Evolutionary conservation across 2,888 invertebrate genomes (phyloP).

Genomic region (Lasioglossum morio): DNA sequence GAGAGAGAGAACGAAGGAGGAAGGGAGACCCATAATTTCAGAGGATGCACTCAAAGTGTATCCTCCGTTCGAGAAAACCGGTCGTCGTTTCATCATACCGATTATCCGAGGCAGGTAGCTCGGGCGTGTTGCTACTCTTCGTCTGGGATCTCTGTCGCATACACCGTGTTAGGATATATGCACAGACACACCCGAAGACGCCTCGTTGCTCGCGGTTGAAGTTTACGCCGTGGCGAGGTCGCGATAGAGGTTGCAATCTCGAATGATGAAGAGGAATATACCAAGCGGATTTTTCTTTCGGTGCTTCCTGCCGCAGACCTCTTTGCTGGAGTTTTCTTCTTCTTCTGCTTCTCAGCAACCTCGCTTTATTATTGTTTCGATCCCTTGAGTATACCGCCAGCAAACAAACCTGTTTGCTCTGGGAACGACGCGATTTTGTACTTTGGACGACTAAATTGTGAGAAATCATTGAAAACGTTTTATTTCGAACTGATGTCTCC

Average conservation of each 20-base stretch:
- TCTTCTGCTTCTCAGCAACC: neutral
- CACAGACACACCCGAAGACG: slow-evolving; percentile 2
- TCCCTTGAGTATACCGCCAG: neutral
- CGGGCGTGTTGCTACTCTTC: slow-evolving; percentile 63
- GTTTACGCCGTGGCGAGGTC: neutral
- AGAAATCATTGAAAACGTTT: neutral
- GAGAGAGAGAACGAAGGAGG: neutral
- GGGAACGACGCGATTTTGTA: neutral
- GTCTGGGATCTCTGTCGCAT: slow-evolving; percentile 35
- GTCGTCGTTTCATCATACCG: slow-evolving; percentile 73
- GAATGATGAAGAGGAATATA: slow-evolving; percentile 48
- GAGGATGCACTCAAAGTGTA: slow-evolving; percentile 67
- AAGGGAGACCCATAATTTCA: slow-evolving; percentile 58
- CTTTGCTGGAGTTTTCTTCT: too few relatives aligned
- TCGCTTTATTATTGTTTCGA: neutral
- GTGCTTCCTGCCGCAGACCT: neutral
- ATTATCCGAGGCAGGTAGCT: slow-evolving; percentile 67
- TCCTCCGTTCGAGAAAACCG: slow-evolving; percentile 70
- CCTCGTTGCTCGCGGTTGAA: slow-evolving; percentile 4
- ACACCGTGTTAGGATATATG: neutral
- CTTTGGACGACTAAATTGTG: neutral
- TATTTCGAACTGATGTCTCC: too few relatives aligned
- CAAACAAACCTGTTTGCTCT: neutral
- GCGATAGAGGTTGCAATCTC: slow-evolving; percentile 23
- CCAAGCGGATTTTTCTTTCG: neutral